Evolutionary conservation across 2,797 vertebrate genomes (phyloP), one percentile per base, ranked within the genome.

Genomic region (Anolis apletophallus): DNA sequence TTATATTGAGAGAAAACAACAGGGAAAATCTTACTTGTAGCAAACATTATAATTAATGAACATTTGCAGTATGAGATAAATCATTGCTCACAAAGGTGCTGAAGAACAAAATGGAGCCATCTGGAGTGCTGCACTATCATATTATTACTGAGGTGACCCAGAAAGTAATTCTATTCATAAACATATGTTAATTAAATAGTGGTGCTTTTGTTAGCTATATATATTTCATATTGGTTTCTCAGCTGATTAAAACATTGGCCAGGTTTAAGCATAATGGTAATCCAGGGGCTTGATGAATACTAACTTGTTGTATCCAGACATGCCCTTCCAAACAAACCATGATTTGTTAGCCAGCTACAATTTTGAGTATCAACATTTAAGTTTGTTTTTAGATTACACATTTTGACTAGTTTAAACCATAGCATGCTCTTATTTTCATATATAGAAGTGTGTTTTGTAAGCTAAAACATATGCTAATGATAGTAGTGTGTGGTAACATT

Each of bases 71-170:
- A 16, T 0, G 0, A 21, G 29, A 54, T 77, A 34, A 73, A 32
- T n/a, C 78, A 14, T 85, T 91, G 86, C 87, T 91, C 61, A 57
- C 87, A 80, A 74, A 69, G 83, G 83, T 85, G 23, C 13, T 0
- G 36, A 88, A 85, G 88, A 86, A 90, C 85, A 90, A 88, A 89
- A 40, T 7, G 12, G 69, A 89, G 68, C 85, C 77, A 68, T 81
- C 71, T 87, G 91, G 85, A 17, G 86, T 86, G 81, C 75, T 80
- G 6, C 40, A 2, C 36, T 40, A 80, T 57, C 71, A 6, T 2
- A n/a, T 10, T 57, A 12, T 84, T 32, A 78, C 7, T 50, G 71
- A 85, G 59, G 57, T 40, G 21, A 61, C 59, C 83, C 50, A 80
- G 79, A 32, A 84, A 84, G 83, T 67, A 61, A 64, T 84, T 76